Conservation (phyloP, 2,888 invertebrate genomes). For the Nezara viridula region DNA sequence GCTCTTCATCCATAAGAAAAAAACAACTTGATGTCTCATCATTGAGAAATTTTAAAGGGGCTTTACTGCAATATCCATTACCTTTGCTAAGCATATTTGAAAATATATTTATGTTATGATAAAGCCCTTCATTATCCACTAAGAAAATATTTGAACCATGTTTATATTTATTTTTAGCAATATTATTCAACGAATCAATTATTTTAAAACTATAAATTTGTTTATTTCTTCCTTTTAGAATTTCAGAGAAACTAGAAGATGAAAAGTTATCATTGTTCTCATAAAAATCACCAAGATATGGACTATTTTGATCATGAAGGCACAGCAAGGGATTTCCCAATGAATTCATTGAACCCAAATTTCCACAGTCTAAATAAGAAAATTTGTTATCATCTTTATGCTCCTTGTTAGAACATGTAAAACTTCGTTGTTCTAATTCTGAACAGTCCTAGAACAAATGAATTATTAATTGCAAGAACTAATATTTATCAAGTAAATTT, state of each 20-base stretch:
- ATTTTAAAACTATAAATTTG: slow-evolving; percentile 5
- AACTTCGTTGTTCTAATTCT: slow-evolving; percentile 58
- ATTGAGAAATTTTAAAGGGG: slow-evolving; percentile 54
- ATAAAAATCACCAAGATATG: slow-evolving; percentile 61
- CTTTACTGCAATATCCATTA: slow-evolving; percentile 2
- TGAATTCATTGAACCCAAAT: slow-evolving; percentile 3
- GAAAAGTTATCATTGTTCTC: slow-evolving; percentile 51
- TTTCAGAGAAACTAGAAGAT: not conserved
- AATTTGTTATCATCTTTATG: not conserved
- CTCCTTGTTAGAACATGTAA: slow-evolving; percentile 55
- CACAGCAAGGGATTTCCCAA: slow-evolving; percentile 56
- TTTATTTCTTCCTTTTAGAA: slow-evolving; percentile 7
- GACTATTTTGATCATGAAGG: slow-evolving; percentile 61
- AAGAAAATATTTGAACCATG: not conserved
- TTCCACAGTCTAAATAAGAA: slow-evolving; percentile 41
- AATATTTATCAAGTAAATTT: not conserved
- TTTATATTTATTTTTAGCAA: not conserved
- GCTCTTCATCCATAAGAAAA: slow-evolving; percentile 7
- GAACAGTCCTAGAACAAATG: slow-evolving; percentile 62
- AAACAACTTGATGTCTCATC: slow-evolving; percentile 52
- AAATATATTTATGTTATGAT: slow-evolving; percentile 53
- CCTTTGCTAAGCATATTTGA: not conserved
- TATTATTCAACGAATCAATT: not conserved
- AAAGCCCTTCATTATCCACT: not conserved
- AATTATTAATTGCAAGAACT: not conserved